Conservation (phyloP, 2,797 vertebrate species). For the Eurystomus glaucurus region DNA sequence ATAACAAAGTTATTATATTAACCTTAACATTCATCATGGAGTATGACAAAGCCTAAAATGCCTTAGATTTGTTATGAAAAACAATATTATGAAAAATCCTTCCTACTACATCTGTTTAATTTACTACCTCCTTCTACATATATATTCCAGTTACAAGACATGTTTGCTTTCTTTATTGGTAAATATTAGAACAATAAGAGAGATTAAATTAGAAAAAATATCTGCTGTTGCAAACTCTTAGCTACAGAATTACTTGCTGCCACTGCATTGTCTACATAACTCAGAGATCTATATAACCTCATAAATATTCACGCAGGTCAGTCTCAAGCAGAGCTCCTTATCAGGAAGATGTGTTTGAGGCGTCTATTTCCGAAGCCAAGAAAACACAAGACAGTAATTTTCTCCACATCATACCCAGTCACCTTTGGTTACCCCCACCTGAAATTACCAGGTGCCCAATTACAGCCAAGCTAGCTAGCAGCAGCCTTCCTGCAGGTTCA, state of each 20-base stretch:
- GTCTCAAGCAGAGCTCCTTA: background rate
- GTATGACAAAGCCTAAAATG: background rate
- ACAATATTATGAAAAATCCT: background rate
- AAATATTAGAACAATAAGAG: background rate
- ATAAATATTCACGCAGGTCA: background rate
- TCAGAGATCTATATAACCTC: background rate
- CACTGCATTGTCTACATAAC: background rate
- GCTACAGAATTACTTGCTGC: background rate
- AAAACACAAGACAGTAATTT: background rate
- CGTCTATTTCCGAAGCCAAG: background rate
- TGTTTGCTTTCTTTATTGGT: background rate
- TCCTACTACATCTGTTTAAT: background rate
- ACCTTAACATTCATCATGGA: background rate
- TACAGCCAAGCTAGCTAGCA: background rate
- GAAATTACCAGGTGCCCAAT: background rate
- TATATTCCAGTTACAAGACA: background rate
- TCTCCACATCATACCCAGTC: background rate
- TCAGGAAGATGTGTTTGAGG: background rate
- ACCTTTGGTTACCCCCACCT: background rate
- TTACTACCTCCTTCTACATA: background rate
- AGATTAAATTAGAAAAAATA: slow-evolving; percentile 34
- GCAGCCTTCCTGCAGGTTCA: background rate
- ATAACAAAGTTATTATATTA: background rate
- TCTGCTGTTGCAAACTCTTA: background rate
- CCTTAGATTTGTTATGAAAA: background rate